Conservation (phyloP, 2,113 vertebrate genomes). For the Mesoclemmys tuberculata region DNA sequence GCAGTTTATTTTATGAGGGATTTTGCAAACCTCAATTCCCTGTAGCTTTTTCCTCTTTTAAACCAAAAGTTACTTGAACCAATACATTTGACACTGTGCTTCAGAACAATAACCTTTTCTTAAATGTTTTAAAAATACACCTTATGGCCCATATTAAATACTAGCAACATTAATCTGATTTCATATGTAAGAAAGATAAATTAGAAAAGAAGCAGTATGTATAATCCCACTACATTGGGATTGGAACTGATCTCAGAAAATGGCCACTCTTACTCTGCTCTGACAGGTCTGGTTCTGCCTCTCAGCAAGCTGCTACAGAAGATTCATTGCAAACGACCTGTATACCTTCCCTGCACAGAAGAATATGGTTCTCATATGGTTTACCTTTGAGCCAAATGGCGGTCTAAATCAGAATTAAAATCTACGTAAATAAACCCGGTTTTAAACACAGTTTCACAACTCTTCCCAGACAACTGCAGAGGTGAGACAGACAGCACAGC, state of each 20-base stretch:
- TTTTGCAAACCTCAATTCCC: neutral
- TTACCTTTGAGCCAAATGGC: neutral
- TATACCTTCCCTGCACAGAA: neutral
- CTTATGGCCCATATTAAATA: accelerated
- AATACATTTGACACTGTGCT: neutral
- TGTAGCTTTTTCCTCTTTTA: neutral
- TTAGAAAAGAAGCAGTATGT: neutral
- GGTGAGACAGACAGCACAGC: neutral
- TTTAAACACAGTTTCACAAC: neutral
- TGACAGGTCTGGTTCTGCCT: accelerated
- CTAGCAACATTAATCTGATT: neutral
- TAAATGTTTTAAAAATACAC: neutral
- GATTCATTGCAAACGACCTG: accelerated
- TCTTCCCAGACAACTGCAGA: neutral
- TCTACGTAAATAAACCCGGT: neutral
- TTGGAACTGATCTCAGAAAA: neutral
- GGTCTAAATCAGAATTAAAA: neutral
- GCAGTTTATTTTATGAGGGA: neutral
- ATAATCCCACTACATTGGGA: neutral
- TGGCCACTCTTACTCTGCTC: accelerated
- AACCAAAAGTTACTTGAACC: neutral
- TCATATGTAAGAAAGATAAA: neutral
- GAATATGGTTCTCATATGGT: neutral
- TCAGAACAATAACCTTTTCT: neutral
- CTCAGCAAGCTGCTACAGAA: neutral